Base-by-base conservation (phyloP, 1,140 invertebrate species). In the Maniola jurtina region DNA sequence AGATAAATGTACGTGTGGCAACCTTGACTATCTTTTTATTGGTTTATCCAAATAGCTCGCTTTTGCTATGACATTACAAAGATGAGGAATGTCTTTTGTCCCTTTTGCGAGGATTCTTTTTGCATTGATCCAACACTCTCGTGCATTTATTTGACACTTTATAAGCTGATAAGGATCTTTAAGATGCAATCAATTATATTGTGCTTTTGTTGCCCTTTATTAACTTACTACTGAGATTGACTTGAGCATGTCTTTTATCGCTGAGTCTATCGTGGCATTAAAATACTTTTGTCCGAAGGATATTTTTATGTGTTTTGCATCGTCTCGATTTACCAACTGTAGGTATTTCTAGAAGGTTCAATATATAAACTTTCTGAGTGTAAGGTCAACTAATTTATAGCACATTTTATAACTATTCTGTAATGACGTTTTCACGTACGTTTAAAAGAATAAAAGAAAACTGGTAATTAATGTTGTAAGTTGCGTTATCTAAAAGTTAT, bases 61-160 rank as follows among this genome's bases (percentile, higher is more conserved):
- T 70, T 62, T 62, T 63, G 66, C 68, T 73, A 70, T 84, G 82
- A 83, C 77, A 77, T 70, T 76, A 75, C 76, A 80, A 76, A 82
- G 77, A 84, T 82, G 76, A 78, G 76, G 76, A 80, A 83, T 83
- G 79, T 77, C 61, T 52, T 54, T 66, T 70, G 79, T 80, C 61
- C 60, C 58, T 66, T 70, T 62, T 36, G 57, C 61, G 40, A 34
- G 10, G 16, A 66, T 67, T 65, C 63, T 66, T 72, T 62, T 72
- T 65, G 54, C 61, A 61, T 66, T 68, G 59, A 72, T 72, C 61
- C 55, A 59, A 65, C 57, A 33, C 54, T 50, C 71, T 58, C 47
- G 56, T 52, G 45, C 61, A 61, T 64, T 63, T 42, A 64, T 64
- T 60, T 67, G 48, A 67, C 57, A 58, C 50, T 61, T 64, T 69